phyloP scores from a whole-genome alignment of 2,113 vertebrate species.

The Hyaena hyaena region DNA sequence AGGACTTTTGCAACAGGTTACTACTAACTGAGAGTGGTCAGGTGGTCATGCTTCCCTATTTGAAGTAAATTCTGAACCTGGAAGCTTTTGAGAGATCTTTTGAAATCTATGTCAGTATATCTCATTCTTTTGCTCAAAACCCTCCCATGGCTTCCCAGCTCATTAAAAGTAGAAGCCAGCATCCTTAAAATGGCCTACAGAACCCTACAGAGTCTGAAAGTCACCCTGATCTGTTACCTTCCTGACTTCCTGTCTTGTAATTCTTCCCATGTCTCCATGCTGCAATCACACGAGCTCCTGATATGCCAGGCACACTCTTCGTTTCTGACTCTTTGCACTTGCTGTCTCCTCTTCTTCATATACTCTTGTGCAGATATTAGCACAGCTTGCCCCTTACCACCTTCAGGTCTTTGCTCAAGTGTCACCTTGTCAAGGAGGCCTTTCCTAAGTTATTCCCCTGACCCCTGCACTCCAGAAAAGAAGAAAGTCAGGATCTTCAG shows the following conservation, averaged over 20 bases:
- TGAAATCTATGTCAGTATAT: not conserved
- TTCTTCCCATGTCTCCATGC: not conserved
- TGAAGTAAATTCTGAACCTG: not conserved
- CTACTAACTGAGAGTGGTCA: not conserved
- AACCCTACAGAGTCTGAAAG: fast-evolving
- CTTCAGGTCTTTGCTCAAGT: not conserved
- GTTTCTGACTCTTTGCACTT: not conserved
- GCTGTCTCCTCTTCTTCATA: not conserved
- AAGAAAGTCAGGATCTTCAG: not conserved
- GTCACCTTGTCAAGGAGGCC: not conserved
- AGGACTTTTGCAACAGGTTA: not conserved
- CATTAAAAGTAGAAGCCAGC: not conserved
- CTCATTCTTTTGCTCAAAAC: not conserved
- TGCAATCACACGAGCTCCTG: not conserved
- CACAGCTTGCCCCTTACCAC: not conserved
- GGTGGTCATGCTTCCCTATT: not conserved
- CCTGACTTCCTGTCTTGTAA: not conserved
- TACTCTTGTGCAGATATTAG: not conserved
- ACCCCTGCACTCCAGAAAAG: not conserved
- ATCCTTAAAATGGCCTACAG: not conserved
- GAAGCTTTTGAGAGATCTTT: not conserved
- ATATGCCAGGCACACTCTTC: too few relatives aligned
- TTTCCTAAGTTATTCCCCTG: not conserved
- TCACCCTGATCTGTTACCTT: not conserved
- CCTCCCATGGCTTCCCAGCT: not conserved